phyloP scores from a whole-genome alignment of 2,888 invertebrate species.

The Papilio elwesi region DNA sequence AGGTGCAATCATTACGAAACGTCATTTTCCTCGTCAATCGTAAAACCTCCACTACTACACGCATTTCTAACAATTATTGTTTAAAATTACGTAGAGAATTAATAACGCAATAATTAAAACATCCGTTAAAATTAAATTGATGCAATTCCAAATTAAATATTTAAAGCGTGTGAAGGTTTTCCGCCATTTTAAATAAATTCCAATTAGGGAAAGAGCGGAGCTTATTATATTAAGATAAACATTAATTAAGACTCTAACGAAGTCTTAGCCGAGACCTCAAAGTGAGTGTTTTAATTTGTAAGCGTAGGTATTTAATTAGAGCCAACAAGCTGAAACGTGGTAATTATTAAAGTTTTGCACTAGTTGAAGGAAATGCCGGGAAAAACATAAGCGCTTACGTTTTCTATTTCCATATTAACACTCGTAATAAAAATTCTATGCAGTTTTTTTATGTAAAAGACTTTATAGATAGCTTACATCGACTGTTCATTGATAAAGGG shows the following conservation, averaged over 20 bases:
- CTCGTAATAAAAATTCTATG: background rate
- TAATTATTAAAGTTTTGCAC: conserved; percentile 35
- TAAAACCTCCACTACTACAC: too few species aligned
- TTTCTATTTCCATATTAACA: conserved; percentile 12
- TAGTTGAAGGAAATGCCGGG: conserved; percentile 14
- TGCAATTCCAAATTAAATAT: conserved; percentile 6
- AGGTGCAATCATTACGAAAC: too few species aligned
- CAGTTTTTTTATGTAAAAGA: background rate
- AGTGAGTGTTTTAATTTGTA: conserved; percentile 72
- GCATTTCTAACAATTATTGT: background rate
- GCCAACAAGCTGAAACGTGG: conserved; percentile 44
- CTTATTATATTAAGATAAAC: conserved; percentile 80
- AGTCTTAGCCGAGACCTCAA: conserved; percentile 63
- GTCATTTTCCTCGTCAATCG: too few species aligned
- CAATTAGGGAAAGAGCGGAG: conserved; percentile 75
- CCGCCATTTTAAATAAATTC: conserved; percentile 64
- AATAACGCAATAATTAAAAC: background rate
- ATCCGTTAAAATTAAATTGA: background rate
- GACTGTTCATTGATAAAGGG: background rate
- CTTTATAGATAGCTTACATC: background rate
- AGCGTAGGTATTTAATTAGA: conserved; percentile 71
- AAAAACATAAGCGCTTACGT: conserved; percentile 17
- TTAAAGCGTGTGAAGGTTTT: conserved; percentile 41
- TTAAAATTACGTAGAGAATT: background rate
- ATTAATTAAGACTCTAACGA: conserved; percentile 74